Evolutionary conservation across 2,113 vertebrate species (phyloP).

Genomic region (Mustelus asterias): DNA sequence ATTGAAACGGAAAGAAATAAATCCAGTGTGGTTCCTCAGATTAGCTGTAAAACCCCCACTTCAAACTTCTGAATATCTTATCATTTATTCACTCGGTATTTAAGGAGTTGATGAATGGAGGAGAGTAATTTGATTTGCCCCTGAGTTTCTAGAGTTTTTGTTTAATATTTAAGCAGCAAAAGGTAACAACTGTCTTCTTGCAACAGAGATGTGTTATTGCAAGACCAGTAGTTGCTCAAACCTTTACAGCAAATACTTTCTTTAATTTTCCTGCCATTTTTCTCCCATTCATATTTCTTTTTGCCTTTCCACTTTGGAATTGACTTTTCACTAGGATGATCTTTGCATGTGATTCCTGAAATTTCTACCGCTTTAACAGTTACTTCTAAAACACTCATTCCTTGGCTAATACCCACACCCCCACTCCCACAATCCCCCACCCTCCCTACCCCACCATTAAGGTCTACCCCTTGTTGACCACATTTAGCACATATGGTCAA

Average conservation of each 20-base stretch:
- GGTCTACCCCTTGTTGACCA: background rate
- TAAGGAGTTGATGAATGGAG: background rate
- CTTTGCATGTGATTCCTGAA: background rate
- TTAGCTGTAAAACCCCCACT: background rate
- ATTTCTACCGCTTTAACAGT: background rate
- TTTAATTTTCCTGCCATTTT: background rate
- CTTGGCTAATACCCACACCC: background rate
- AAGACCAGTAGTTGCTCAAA: background rate
- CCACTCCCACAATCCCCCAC: no score
- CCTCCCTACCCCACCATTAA: background rate
- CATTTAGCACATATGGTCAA: background rate
- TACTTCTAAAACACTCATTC: background rate
- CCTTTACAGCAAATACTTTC: background rate
- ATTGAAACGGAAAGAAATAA: background rate
- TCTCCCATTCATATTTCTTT: background rate
- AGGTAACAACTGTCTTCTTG: background rate
- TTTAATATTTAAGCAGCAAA: background rate
- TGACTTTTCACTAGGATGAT: background rate
- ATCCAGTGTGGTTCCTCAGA: background rate
- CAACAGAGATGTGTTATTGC: background rate
- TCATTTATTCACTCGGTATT: background rate
- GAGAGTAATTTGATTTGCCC: background rate
- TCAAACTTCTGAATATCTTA: background rate
- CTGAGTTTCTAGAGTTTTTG: background rate
- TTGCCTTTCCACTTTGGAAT: background rate